These are phyloP conservation scores for Rhinogobio ventralis DNA, from an alignment of 2,797 vertebrate species.

Conservation along the genomic window DNA sequence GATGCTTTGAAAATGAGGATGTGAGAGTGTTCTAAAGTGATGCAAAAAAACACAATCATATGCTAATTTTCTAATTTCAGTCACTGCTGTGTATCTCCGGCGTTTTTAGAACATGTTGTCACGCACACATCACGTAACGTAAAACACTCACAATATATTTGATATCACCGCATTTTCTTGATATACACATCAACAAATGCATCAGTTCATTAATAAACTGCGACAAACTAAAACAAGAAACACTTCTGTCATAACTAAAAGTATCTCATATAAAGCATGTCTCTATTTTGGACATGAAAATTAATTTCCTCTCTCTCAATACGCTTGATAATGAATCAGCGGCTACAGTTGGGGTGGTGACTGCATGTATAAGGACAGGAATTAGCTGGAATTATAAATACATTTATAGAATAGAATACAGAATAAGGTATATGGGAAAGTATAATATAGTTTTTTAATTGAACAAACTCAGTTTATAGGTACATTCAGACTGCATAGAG, in stretches of 20 bases:
- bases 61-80: neutral
- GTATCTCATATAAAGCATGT: neutral
- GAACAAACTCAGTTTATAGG: neutral
- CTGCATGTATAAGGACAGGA: neutral
- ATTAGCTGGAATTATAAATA: neutral
- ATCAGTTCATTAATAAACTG: neutral
- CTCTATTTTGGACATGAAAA: slow-evolving; percentile 60
- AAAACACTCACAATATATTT: neutral
- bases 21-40: neutral
- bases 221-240: neutral
- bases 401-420: neutral
- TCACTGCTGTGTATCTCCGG: neutral
- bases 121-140: neutral
- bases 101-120: neutral
- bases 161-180: neutral
- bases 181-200: neutral
- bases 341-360: slow-evolving; percentile 46
- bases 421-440: neutral
- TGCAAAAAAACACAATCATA: neutral
- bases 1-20: neutral
- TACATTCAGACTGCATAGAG: neutral
- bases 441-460: neutral
- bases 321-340: slow-evolving; percentile 56
- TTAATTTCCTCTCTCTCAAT: slow-evolving; percentile 59
- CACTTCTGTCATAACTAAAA: neutral